Percentiles rank a stretch among this genome's conserved stretches.
These are phyloP conservation scores for Micronycteris hirsuta DNA, from an alignment of 2,113 vertebrate species.

Conservation along the genomic window DNA sequence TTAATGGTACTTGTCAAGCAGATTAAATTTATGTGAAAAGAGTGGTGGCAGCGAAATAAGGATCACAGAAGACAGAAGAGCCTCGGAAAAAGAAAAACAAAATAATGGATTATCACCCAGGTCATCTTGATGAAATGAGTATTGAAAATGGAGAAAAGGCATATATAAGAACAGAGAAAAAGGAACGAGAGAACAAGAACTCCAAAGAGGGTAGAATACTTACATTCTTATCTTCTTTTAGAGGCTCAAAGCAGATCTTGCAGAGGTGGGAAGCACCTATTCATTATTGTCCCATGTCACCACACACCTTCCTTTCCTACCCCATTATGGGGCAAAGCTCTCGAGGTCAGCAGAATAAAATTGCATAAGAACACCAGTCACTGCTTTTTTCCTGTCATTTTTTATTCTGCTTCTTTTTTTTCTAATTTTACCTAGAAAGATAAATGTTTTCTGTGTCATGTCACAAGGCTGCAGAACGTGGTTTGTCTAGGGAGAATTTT, in stretches of 20 bases:
- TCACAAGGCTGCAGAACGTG: background rate
- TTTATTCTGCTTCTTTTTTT: background rate
- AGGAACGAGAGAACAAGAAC: background rate
- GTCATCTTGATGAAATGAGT: background rate
- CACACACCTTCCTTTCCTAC: background rate
- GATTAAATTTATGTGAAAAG: background rate
- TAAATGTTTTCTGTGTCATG: background rate
- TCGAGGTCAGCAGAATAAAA: background rate
- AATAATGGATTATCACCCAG: background rate
- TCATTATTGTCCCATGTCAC: background rate
- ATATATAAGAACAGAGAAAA: background rate
- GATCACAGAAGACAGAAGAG: background rate
- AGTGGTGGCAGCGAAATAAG: background rate
- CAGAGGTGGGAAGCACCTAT: background rate
- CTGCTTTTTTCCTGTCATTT: background rate
- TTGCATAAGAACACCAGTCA: background rate
- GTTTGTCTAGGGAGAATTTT: background rate
- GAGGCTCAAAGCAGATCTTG: background rate
- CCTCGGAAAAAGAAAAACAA: background rate
- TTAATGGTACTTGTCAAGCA: background rate
- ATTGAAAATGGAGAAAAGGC: background rate
- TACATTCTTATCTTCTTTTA: background rate
- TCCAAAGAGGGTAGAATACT: background rate
- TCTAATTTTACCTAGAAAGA: background rate
- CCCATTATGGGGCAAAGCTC: background rate